phyloP scores from a whole-genome alignment of 2,888 invertebrate species.

The Charanyca ferruginea region DNA sequence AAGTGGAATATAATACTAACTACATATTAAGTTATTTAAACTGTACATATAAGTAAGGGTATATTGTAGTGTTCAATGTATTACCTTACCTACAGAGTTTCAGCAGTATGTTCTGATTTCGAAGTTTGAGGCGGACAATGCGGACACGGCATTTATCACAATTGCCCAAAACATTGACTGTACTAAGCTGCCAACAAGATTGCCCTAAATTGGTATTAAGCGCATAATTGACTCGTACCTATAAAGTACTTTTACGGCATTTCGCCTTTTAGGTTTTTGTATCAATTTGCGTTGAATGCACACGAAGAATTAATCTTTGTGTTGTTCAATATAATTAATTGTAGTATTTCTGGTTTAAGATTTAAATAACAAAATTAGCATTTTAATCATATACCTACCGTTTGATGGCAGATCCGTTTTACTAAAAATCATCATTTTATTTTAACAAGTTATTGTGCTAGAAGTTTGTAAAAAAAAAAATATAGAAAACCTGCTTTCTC shows the following conservation, averaged over 20 bases:
- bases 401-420: constrained; percentile 32
- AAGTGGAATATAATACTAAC: background rate
- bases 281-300: constrained; percentile 11
- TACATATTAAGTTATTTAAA: background rate
- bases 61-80: too few relatives aligned
- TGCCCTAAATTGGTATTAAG: constrained; percentile 43
- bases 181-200: constrained; percentile 26
- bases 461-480: constrained; percentile 15
- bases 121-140: background rate
- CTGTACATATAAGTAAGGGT: background rate
- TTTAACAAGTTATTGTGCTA: constrained; percentile 22
- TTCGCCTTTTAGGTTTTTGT: constrained; percentile 6
- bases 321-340: constrained; percentile 30
- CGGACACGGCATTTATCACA: constrained; percentile 18
- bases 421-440: constrained; percentile 21
- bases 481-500: constrained; percentile 50
- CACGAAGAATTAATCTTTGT: background rate
- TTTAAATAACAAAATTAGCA: constrained; percentile 43
- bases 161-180: constrained; percentile 25
- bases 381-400: constrained; percentile 45
- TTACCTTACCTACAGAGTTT: background rate
- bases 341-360: constrained; percentile 41
- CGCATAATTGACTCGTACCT: constrained; percentile 29
- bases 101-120: background rate
- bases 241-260: constrained; percentile 23